Evolutionary conservation across 2,797 vertebrate species (phyloP).

Genomic region (Acanthopagrus latus): DNA sequence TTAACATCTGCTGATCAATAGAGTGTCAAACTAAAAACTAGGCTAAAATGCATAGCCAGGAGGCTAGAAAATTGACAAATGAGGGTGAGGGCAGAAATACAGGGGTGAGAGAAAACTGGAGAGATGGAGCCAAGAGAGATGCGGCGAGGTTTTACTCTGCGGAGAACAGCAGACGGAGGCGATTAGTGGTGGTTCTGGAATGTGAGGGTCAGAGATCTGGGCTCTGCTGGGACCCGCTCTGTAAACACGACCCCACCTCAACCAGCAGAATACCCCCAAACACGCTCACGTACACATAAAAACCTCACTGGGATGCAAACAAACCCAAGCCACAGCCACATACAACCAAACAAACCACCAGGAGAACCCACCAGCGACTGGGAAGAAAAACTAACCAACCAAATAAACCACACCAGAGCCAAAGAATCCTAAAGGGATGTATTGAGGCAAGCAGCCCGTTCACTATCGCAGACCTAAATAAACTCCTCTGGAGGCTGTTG

Average conservation of each 20-base stretch:
- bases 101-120: slow-evolving; percentile 61
- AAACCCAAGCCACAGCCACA: slow-evolving; percentile 65
- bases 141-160: slow-evolving; percentile 64
- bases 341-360: slow-evolving; percentile 70
- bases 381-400: slow-evolving; percentile 49
- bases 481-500: slow-evolving; percentile 23
- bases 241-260: slow-evolving; percentile 84
- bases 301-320: slow-evolving; percentile 71
- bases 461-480: slow-evolving; percentile 34
- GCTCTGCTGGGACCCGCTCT: slow-evolving; percentile 84
- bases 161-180: slow-evolving; percentile 81
- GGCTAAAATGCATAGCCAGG: slow-evolving; percentile 39
- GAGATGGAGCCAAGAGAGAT: slow-evolving; percentile 69
- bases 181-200: slow-evolving; percentile 86
- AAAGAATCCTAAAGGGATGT: slow-evolving; percentile 29
- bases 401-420: slow-evolving; percentile 43
- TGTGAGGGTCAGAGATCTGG: slow-evolving; percentile 85
- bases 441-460: slow-evolving; percentile 25
- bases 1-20: slow-evolving; percentile 56
- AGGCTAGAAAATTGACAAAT: slow-evolving; percentile 53
- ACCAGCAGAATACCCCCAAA: slow-evolving; percentile 70
- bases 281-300: slow-evolving; percentile 62
- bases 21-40: slow-evolving; percentile 46
- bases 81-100: slow-evolving; percentile 29
- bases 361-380: slow-evolving; percentile 45